Base-by-base conservation (phyloP, 2,888 invertebrate species). In the Dolichomitus sp. region DNA sequence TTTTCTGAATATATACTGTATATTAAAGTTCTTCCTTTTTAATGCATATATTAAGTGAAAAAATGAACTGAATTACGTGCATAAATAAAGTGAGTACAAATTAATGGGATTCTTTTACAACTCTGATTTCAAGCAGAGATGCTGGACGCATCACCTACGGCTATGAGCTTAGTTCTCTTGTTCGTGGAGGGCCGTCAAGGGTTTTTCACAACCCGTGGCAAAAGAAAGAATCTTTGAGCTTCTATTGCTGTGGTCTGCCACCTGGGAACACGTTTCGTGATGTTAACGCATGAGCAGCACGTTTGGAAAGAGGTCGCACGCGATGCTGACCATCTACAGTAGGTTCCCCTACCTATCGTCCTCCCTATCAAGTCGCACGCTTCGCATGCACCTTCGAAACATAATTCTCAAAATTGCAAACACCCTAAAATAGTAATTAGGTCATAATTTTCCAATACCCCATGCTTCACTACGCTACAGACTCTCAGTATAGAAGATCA, bases 251-350 rank as follows among this genome's bases (percentile, higher is more conserved):
- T 14, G 27, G 14, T 57, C 30, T 17, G 14, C 33, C n/a, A 33
- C 9, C 17, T n/a, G 6, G 57, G 4, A n/a, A 33, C n/a, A 30
- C 30, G 57, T 59, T 59, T 30, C 57, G 57, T 59, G 57, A 1
- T 59, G n/a, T 33, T 17, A 33, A 30, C 57, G 9, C 33, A 59
- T 59, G 33, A 59, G 57, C 57, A 17, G 54, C 27, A 27, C n/a
- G 33, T n/a, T n/a, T 33, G 33, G 1, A 59, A 59, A 59, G 57
- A 59, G 57, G 57, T 59, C 57, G 30, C 57, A 59, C 57, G 57
- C 57, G 30, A 33, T 3, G 57, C 1, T 59, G 33, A 19, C 33
- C 14, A 54, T n/a, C 57, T 1, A 3, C 57, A 5, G 30, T 14
- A 14, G 30, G 54, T 57, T 57, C 30, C 6, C 54, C 27, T 4